A percentile compares a stretch with the other conserved stretches of the same genome.
phyloP scores from a whole-genome alignment of 2,797 vertebrate species.

The Bovichtus diacanthus region DNA sequence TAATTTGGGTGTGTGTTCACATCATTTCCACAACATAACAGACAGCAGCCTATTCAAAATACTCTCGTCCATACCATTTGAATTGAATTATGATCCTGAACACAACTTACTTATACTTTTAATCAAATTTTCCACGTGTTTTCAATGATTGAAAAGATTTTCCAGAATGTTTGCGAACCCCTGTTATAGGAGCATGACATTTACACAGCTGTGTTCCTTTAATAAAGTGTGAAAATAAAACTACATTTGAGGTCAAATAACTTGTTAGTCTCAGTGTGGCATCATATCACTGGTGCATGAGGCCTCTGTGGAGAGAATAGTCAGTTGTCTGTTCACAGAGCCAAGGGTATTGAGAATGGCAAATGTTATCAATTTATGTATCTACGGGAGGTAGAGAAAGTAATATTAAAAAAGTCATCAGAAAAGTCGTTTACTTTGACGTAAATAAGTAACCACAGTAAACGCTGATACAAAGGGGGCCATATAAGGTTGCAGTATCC shows the following conservation, averaged over 20 bases:
- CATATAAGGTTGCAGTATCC: not conserved
- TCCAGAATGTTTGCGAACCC: too few relatives aligned
- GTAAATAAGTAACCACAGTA: not conserved
- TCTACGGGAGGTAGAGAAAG: not conserved
- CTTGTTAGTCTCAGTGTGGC: conserved; percentile 7
- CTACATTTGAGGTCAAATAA: conserved; percentile 9
- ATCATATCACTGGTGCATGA: not conserved
- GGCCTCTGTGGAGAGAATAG: not conserved
- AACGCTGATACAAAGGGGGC: not conserved
- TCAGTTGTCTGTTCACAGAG: conserved; percentile 5
- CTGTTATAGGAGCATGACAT: not conserved
- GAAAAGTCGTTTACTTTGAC: not conserved
- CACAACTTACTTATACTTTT: too few relatives aligned
- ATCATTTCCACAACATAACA: not conserved
- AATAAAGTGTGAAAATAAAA: conserved; percentile 22
- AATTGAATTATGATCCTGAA: too few relatives aligned
- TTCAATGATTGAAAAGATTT: too few relatives aligned
- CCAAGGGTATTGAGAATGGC: not conserved
- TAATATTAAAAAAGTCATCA: conserved; percentile 16
- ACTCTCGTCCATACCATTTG: too few relatives aligned
- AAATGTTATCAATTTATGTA: conserved; percentile 9
- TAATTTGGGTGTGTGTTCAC: too few relatives aligned
- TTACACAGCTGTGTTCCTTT: not conserved
- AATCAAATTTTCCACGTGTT: too few relatives aligned
- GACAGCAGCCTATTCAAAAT: not conserved